Base-by-base conservation (phyloP, 2,113 vertebrate genomes). In the Telmatochromis brichardi region DNA sequence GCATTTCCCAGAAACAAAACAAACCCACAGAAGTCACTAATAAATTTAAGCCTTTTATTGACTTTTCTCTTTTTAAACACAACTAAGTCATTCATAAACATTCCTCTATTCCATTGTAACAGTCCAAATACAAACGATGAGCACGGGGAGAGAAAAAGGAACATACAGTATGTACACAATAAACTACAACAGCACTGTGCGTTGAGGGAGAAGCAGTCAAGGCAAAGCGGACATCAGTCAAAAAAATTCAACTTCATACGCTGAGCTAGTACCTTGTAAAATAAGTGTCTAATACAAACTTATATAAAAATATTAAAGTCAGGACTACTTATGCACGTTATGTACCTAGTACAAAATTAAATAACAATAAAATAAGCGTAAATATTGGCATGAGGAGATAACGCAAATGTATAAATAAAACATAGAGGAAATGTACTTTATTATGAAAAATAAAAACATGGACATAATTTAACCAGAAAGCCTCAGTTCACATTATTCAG, bases 271-370 rank as follows among this genome's bases (percentile, higher is more conserved):
- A 91, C 92, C 96, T 93, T 80, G 63, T 92, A 93, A 92, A 93
- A 40, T 81, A 91, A 80, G 45, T 37, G 81, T 92, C 53, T 90
- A 86, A 90, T 91, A 94, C 87, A 94, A 94, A 93, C 80, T 33
- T 86, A 68, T 89, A 92, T 88, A 92, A 93, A 95, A 94, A 86
- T 84, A 93, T 88, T 84, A 71, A 45, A 71, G 65, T 79, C 76
- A 89, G 33, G 63, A 91, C 89, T 94, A 95, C 89, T 35, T 88
- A 37, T 85, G 68, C 71, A 88, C 82, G 65, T 85, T 89, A 84
- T 95, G 93, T 92, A 94, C 86, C 93, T 93, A 88, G 89, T 96
- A 95, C 92, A 95, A 95, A 95, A 88, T 90, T 95, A 96, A 95
- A 96, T 93, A 93, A 76, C 71, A 76, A 92, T 84, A 93, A 90